Evolutionary conservation across 2,888 invertebrate species (phyloP).

Genomic region (Ichneumon xanthorius): DNA sequence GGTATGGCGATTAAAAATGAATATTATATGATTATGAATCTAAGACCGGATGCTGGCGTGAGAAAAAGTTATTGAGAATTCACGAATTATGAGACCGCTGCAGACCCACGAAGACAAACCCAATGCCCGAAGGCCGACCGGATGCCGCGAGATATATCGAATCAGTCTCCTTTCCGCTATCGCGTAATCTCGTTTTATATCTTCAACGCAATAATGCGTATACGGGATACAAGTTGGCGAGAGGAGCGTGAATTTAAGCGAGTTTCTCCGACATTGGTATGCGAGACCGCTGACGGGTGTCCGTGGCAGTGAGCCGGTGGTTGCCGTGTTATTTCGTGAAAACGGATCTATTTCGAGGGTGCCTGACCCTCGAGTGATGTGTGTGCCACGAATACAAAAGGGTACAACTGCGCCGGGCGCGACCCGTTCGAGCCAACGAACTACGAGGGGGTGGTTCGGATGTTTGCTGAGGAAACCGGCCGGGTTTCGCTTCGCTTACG

Average conservation of each 20-base stretch:
- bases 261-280: conserved; percentile 77
- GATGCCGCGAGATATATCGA: conserved; percentile 31
- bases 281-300: conserved; percentile 79
- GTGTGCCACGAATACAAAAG: conserved; percentile 83
- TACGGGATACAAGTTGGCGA: conserved; percentile 34
- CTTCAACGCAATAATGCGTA: conserved; percentile 36
- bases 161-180: conserved; percentile 40
- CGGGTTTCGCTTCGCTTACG: conserved; percentile 60
- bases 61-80: no score
- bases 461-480: conserved; percentile 73
- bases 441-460: conserved; percentile 69
- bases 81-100: no score
- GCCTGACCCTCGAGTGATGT: conserved; percentile 84
- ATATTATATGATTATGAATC: no score
- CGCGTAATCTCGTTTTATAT: conserved; percentile 62
- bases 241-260: conserved; percentile 37
- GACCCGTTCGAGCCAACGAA: conserved; percentile 52
- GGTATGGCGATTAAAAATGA: no score
- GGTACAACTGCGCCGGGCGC: conserved; percentile 38
- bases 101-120: background rate
- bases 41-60: no score
- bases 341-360: conserved; percentile 83
- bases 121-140: conserved; percentile 11
- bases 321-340: conserved; percentile 82
- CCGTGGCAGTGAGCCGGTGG: conserved; percentile 74